Evolutionary conservation across 92 coral and sea anemone species (phyloP), one percentile per base, ranked within the genome.

Genomic region (Phenganax marumi): DNA sequence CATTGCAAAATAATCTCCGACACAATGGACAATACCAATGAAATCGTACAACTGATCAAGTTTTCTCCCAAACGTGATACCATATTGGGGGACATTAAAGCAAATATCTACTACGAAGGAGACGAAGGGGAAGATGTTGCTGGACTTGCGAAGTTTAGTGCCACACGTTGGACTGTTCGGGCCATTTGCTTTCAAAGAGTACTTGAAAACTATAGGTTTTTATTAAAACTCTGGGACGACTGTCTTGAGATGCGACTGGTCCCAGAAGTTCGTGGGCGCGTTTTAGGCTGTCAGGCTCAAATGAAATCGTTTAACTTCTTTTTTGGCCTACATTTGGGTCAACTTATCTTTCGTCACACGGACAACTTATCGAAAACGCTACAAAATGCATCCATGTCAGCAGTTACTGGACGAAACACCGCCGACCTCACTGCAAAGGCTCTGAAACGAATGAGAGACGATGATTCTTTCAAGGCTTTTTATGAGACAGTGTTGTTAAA

Each of bases 251-350:
- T 57, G 65, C 78, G 73, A 71, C 81, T 88, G 46, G 91, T 60
- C 79, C 52, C 91, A 85, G 88, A 84, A 54, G 88, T 88, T 68
- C 86, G 75, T 23, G 91, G 86, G 10, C 80, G 88, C 25, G 71
- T 88, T 72, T 58, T 88, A 52, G 91, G 91, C 65, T 88, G 91
- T 71, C n/a, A n/a, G n/a, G n/a, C n/a, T n/a, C n/a, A n/a, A n/a
- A n/a, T n/a, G n/a, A n/a, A n/a, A n/a, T n/a, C n/a, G n/a, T n/a
- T n/a, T n/a, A n/a, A n/a, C n/a, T n/a, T n/a, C n/a, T n/a, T n/a
- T n/a, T n/a, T n/a, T n/a, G n/a, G n/a, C n/a, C n/a, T n/a, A n/a
- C n/a, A n/a, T n/a, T n/a, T n/a, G n/a, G n/a, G n/a, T n/a, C n/a
- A n/a, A n/a, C n/a, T n/a, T n/a, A n/a, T n/a, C n/a, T n/a, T n/a